These are phyloP conservation scores for Ecdyonurus torrentis DNA, from an alignment of 2,888 invertebrate genomes.

Conservation along the genomic window DNA sequence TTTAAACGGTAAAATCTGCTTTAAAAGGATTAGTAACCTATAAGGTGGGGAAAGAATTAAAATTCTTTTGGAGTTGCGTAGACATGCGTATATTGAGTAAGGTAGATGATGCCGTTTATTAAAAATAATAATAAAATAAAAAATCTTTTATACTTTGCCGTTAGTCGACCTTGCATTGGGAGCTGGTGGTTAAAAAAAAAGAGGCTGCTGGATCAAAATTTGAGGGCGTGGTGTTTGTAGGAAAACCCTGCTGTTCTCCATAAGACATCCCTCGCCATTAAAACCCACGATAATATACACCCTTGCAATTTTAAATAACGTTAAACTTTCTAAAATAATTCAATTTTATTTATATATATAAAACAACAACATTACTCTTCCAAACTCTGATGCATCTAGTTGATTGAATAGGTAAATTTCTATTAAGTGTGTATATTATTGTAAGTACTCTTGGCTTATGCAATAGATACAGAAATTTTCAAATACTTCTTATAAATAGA, in stretches of 20 bases:
- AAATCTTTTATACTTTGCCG: not conserved
- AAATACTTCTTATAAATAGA: too few relatives aligned
- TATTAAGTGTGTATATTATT: too few relatives aligned
- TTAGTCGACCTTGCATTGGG: not conserved
- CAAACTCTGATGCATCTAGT: too few relatives aligned
- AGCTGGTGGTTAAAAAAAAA: not conserved
- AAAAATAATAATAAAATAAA: not conserved
- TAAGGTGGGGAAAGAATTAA: not conserved
- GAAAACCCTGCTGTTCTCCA: not conserved
- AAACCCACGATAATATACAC: too few relatives aligned
- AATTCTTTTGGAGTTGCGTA: not conserved
- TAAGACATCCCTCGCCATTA: too few relatives aligned
- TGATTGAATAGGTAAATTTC: too few relatives aligned
- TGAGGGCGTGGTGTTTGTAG: not conserved
- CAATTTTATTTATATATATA: too few relatives aligned
- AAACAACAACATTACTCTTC: too few relatives aligned
- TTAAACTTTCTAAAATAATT: not conserved
- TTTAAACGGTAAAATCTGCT: not conserved
- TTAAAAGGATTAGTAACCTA: not conserved
- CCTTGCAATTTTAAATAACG: not conserved
- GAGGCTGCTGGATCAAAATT: not conserved
- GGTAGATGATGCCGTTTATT: not conserved
- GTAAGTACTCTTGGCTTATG: too few relatives aligned
- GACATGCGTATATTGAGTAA: not conserved
- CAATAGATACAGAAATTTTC: too few relatives aligned